A percentile compares a stretch with the other conserved stretches of the same genome.
Conservation (phyloP, 2,113 vertebrate species). For the Cichladusa arquata region DNA sequence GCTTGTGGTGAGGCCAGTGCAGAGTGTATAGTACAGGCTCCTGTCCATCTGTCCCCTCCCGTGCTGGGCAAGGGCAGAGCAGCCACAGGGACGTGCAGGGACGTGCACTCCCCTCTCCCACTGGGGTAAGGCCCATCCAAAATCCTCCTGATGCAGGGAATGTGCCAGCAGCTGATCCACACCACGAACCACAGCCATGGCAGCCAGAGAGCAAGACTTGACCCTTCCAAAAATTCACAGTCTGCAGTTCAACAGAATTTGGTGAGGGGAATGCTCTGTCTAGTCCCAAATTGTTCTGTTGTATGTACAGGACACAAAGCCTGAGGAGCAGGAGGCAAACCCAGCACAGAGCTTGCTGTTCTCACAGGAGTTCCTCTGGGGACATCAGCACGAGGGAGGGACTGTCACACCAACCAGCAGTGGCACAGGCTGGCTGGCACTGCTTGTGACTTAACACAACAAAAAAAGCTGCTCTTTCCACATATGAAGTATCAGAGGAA, state of each 20-base stretch:
- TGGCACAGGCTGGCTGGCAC: background rate
- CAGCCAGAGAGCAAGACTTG: background rate
- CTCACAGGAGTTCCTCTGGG: background rate
- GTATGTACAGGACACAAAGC: background rate
- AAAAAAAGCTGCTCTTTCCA: background rate
- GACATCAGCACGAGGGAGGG: background rate
- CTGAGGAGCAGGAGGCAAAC: background rate
- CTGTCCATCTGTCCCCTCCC: background rate
- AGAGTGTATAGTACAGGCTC: background rate
- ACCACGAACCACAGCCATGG: accelerated
- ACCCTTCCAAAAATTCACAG: background rate
- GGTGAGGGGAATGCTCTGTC: background rate
- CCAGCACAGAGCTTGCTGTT: background rate
- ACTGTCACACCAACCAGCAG: background rate
- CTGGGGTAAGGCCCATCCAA: background rate
- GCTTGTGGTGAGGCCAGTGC: background rate
- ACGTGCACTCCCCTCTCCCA: background rate
- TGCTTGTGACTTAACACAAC: background rate
- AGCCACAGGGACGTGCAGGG: background rate
- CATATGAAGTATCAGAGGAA: background rate
- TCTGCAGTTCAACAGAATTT: accelerated
- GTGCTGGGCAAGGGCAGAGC: accelerated
- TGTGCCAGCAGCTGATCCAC: background rate
- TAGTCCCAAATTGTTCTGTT: background rate
- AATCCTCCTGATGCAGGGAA: accelerated